These are phyloP conservation scores for Cataglyphis altisquamis DNA, from an alignment of 2,888 invertebrate species.

Conservation along the genomic window DNA sequence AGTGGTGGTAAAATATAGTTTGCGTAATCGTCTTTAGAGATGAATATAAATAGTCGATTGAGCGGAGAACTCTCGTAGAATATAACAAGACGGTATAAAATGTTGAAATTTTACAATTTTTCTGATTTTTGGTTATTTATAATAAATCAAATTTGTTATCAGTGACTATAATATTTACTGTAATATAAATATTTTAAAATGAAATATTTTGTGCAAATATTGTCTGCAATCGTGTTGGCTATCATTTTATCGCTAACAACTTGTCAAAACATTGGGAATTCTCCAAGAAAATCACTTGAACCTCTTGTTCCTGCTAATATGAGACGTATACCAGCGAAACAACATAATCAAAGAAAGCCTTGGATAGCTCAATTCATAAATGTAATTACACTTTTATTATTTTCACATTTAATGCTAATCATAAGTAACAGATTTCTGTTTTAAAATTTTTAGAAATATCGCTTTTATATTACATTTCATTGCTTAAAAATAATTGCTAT, in stretches of 20 bases:
- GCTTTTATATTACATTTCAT: neutral
- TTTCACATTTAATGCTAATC: conserved; percentile 3
- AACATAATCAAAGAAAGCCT: neutral
- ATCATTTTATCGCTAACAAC: neutral
- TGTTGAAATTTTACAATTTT: neutral
- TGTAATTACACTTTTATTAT: conserved; percentile 24
- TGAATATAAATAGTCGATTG: conserved; percentile 20
- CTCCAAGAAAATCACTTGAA: neutral
- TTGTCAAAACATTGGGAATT: neutral
- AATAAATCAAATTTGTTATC: neutral
- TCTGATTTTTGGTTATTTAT: neutral
- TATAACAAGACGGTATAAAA: neutral
- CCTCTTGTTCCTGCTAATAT: neutral
- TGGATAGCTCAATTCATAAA: neutral
- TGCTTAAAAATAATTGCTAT: neutral
- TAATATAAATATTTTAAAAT: conserved; percentile 5
- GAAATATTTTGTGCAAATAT: neutral
- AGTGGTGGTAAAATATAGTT: neutral
- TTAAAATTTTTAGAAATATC: neutral
- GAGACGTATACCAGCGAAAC: neutral
- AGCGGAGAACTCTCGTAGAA: neutral
- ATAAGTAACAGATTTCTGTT: neutral
- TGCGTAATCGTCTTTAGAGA: conserved; percentile 8
- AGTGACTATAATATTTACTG: neutral
- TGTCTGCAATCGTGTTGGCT: neutral